phyloP scores from a whole-genome alignment of 1,140 invertebrate species.

The Drosophila pachea region DNA sequence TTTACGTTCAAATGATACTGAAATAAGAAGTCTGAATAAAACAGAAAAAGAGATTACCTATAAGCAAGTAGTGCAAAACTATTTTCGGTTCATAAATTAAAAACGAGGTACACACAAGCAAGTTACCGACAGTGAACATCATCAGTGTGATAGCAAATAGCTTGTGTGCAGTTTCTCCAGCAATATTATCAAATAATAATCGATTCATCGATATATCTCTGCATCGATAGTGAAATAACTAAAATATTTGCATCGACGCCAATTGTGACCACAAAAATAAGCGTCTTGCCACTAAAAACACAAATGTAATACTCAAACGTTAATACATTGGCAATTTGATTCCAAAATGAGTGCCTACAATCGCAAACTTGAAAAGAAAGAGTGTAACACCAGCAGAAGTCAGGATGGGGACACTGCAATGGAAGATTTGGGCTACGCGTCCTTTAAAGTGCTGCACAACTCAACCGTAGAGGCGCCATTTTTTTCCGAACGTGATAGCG shows the following conservation, averaged over 20 bases:
- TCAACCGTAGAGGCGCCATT: conserved; percentile 71
- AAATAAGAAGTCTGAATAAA: too few relatives aligned
- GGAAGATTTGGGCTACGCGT: conserved; percentile 67
- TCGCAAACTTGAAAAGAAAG: conserved; percentile 39
- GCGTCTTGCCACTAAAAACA: conserved; percentile 29
- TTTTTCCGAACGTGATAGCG: conserved; percentile 52
- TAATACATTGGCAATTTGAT: conserved; percentile 24
- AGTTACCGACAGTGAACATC: neutral
- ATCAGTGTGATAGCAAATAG: conserved; percentile 2
- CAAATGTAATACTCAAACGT: conserved; percentile 35
- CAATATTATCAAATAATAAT: neutral
- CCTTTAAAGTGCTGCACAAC: conserved; percentile 59
- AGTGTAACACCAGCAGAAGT: conserved; percentile 15
- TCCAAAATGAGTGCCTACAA: conserved; percentile 59
- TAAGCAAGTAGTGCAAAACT: neutral
- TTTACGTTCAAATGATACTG: too few relatives aligned
- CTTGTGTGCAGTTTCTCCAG: neutral
- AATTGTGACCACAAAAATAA: conserved; percentile 28
- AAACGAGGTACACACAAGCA: neutral
- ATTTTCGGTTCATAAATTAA: neutral
- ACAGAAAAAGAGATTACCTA: too few relatives aligned
- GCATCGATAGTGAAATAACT: conserved; percentile 6
- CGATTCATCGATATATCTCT: conserved; percentile 5
- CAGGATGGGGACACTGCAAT: conserved; percentile 41
- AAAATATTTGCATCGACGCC: conserved; percentile 33